Conservation (phyloP, 1,140 invertebrate genomes). For the Drosophila cardini region DNA sequence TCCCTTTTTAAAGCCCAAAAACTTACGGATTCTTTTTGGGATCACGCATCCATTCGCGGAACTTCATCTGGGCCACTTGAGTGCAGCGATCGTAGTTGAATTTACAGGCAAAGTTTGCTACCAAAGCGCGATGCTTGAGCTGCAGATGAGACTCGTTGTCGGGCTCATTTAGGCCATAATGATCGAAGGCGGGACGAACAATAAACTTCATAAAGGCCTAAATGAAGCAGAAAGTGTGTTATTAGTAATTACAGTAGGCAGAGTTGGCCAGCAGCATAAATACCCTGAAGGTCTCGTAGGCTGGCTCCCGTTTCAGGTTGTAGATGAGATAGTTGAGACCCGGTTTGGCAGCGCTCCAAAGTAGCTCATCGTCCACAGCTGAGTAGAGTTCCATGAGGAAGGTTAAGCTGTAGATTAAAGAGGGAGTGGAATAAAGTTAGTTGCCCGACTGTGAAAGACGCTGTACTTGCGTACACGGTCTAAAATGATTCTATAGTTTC, state of each 20-base stretch:
- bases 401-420: constrained; percentile 78
- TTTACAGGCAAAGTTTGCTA: constrained; percentile 86
- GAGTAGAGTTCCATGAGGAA: constrained; percentile 75
- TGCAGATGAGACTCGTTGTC: constrained; percentile 84
- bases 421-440: neutral
- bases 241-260: neutral
- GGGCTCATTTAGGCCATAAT: constrained; percentile 81
- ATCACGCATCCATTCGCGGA: constrained; percentile 85
- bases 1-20: neutral
- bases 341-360: constrained; percentile 74
- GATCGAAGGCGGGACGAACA: constrained; percentile 75
- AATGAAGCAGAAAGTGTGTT: neutral
- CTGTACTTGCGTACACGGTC: too few relatives aligned
- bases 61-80: constrained; percentile 79
- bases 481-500: too few relatives aligned
- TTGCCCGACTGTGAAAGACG: too few relatives aligned
- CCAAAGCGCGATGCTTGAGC: constrained; percentile 85
- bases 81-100: constrained; percentile 85
- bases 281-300: constrained; percentile 82
- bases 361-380: constrained; percentile 70
- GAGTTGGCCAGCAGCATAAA: too few relatives aligned
- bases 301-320: constrained; percentile 79
- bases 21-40: constrained; percentile 71
- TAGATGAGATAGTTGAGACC: constrained; percentile 77
- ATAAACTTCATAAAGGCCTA: constrained; percentile 83